Evolutionary conservation across 2,888 invertebrate species (phyloP).

Genomic region (Notocelia uddmanniana): DNA sequence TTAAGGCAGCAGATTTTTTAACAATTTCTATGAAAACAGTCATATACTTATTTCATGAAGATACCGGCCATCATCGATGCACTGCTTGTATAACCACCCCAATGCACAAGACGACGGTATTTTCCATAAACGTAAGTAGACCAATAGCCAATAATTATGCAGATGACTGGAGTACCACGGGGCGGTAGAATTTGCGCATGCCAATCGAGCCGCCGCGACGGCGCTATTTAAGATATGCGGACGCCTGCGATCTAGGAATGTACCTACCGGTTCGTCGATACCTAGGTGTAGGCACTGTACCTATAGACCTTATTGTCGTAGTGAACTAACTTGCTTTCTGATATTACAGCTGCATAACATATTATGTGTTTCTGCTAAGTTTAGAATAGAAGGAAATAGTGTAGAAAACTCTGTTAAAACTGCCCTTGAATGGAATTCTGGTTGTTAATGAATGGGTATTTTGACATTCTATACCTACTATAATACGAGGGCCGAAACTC

Average conservation of each 20-base stretch:
- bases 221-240: conserved; percentile 69
- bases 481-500: too few relatives aligned
- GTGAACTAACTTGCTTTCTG: too few relatives aligned
- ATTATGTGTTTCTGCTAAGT: too few relatives aligned
- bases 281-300: not conserved
- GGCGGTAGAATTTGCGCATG: conserved; percentile 58
- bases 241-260: conserved; percentile 51
- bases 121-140: conserved; percentile 12
- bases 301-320: not conserved
- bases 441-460: too few relatives aligned
- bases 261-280: conserved; percentile 20
- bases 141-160: conserved; percentile 33
- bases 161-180: conserved; percentile 27
- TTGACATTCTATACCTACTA: too few relatives aligned
- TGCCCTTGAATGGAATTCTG: too few relatives aligned
- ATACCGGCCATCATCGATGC: not conserved
- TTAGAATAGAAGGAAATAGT: too few relatives aligned
- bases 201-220: conserved; percentile 58
- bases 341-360: too few relatives aligned
- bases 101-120: not conserved
- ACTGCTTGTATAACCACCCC: not conserved
- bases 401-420: too few relatives aligned
- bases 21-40: not conserved
- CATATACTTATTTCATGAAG: not conserved
- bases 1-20: not conserved